These are phyloP conservation scores for Elegia similella DNA, from an alignment of 2,888 invertebrate species.

Conservation along the genomic window DNA sequence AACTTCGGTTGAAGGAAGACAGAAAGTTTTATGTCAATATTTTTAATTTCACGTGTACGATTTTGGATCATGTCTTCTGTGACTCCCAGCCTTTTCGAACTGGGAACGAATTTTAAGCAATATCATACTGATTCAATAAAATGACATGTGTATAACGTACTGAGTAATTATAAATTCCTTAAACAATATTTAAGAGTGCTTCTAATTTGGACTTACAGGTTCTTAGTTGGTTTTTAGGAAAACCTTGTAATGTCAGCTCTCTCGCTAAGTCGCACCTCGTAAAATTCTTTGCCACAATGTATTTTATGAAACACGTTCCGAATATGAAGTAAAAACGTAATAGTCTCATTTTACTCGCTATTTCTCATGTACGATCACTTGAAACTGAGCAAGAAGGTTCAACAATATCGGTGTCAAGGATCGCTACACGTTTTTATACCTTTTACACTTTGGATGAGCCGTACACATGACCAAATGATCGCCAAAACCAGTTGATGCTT, in stretches of 20 bases:
- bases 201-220: slow-evolving; percentile 47
- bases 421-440: slow-evolving; percentile 28
- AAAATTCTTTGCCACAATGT: slow-evolving; percentile 33
- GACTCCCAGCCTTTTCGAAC: too few relatives aligned
- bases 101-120: too few relatives aligned
- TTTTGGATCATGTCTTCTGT: too few relatives aligned
- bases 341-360: slow-evolving; percentile 1
- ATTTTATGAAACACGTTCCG: slow-evolving; percentile 24
- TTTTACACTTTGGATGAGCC: slow-evolving; percentile 14
- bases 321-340: slow-evolving; percentile 24
- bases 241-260: slow-evolving; percentile 46
- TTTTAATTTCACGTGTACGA: too few relatives aligned
- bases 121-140: too few relatives aligned
- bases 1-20: too few relatives aligned
- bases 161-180: too few relatives aligned
- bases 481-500: slow-evolving; percentile 35
- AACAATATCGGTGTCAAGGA: slow-evolving; percentile 39
- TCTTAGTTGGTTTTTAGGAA: slow-evolving; percentile 42
- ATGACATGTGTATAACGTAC: not conserved
- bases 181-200: too few relatives aligned
- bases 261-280: slow-evolving; percentile 43
- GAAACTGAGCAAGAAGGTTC: slow-evolving; percentile 22
- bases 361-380: slow-evolving; percentile 24
- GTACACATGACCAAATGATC: slow-evolving; percentile 33
- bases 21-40: too few relatives aligned